A percentile compares a stretch with the other conserved stretches of the same genome.
Conservation (phyloP, 92 coral and sea anemone species). For the Virgularia gustaviana region DNA sequence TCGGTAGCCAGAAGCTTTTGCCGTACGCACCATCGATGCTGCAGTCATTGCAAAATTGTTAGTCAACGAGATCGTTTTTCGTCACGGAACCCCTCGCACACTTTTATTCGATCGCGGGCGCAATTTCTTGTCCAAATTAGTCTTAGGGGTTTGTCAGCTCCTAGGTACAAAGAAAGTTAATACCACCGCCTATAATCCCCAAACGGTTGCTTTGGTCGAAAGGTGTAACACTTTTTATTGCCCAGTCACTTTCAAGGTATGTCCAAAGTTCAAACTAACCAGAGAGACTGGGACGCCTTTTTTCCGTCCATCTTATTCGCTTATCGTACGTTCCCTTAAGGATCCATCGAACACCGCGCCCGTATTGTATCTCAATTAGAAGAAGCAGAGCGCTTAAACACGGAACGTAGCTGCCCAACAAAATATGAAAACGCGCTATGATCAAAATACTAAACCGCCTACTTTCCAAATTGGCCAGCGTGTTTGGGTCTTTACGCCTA, state of each 20-base stretch:
- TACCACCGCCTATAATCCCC: constrained; percentile 55
- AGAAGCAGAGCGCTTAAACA: not conserved
- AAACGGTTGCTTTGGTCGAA: not conserved
- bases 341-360: constrained; percentile 18
- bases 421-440: constrained; percentile 46
- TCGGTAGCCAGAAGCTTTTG: constrained; percentile 38
- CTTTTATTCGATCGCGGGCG: no score
- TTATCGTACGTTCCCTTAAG: not conserved
- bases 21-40: no score
- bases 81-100: no score
- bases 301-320: no score
- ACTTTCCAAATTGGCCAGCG: constrained; percentile 37
- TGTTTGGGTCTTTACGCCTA: no score
- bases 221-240: constrained; percentile 24
- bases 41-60: not conserved
- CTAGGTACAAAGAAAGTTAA: constrained; percentile 43
- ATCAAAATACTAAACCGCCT: constrained; percentile 24
- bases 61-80: constrained; percentile 22
- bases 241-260: constrained; percentile 26
- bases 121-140: constrained; percentile 26
- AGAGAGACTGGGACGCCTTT: constrained; percentile 31
- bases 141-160: constrained; percentile 37
- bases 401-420: constrained; percentile 39
- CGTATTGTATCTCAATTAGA: constrained; percentile 34
- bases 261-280: constrained; percentile 36